A percentile compares a stretch with the other conserved stretches of the same genome.
Conservation (phyloP, 2,888 invertebrate genomes). For the Eremobia ochroleuca region DNA sequence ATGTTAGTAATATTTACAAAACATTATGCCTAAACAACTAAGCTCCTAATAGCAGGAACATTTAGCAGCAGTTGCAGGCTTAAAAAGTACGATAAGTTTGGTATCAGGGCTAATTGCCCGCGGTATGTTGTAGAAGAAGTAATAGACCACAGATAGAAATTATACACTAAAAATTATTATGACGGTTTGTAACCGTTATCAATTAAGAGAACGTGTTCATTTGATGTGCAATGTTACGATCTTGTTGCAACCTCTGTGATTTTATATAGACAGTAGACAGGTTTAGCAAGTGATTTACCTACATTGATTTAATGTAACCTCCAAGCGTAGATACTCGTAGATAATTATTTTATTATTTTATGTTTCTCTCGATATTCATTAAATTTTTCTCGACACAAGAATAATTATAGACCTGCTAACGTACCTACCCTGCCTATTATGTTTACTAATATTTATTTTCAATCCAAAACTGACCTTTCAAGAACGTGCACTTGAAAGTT, state of each 20-base stretch:
- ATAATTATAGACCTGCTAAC: not conserved
- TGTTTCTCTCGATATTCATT: not conserved
- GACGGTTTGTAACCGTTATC: not conserved
- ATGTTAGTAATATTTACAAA: not conserved
- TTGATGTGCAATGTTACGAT: conserved; percentile 18
- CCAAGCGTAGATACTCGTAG: not conserved
- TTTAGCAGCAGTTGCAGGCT: no score
- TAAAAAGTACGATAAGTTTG: not conserved
- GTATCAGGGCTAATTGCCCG: not conserved
- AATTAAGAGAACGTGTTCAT: not conserved
- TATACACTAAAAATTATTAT: not conserved
- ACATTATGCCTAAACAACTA: not conserved
- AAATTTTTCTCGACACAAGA: not conserved
- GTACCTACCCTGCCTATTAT: not conserved
- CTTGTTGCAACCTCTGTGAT: conserved; percentile 11
- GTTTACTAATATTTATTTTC: not conserved
- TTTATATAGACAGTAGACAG: not conserved
- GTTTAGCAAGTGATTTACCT: not conserved
- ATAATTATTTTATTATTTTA: not conserved
- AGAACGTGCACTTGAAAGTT: conserved; percentile 47
- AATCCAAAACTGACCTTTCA: conserved; percentile 31
- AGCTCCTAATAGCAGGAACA: no score
- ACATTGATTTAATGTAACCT: conserved; percentile 18
- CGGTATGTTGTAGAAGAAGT: conserved; percentile 1
- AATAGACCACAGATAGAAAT: not conserved